These are phyloP conservation scores for Nomia melanderi DNA, from an alignment of 1,140 invertebrate genomes.

Conservation along the genomic window DNA sequence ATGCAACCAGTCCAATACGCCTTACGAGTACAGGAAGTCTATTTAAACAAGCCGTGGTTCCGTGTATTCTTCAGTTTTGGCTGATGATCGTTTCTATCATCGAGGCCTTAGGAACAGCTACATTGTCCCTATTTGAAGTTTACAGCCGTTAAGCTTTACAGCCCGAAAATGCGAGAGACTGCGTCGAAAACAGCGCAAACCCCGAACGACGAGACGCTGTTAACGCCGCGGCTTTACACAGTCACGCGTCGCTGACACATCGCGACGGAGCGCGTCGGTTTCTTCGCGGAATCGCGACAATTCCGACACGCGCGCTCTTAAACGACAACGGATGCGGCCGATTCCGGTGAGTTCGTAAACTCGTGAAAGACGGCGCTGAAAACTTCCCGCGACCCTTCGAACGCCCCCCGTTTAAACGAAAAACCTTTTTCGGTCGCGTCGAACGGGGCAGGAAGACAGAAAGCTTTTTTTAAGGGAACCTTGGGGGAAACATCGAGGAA, in stretches of 20 bases:
- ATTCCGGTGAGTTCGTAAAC: constrained; percentile 40
- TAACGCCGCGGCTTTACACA: constrained; percentile 71
- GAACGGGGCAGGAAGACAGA: constrained; percentile 15
- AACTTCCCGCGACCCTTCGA: constrained; percentile 29
- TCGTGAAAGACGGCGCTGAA: constrained; percentile 45
- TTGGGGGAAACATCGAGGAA: constrained; percentile 9
- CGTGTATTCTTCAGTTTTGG: not conserved
- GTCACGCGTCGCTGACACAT: constrained; percentile 71
- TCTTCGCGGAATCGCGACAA: constrained; percentile 39
- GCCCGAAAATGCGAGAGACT: constrained; percentile 29
- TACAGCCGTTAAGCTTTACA: constrained; percentile 41
- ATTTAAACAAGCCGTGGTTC: too few relatives aligned
- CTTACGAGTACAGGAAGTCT: not conserved
- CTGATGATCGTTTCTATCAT: not conserved
- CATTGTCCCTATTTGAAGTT: constrained; percentile 39
- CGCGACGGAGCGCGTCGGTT: constrained; percentile 15
- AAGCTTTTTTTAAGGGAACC: constrained; percentile 22
- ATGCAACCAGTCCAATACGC: too few relatives aligned
- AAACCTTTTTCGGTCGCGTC: constrained; percentile 29
- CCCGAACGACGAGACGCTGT: constrained; percentile 57
- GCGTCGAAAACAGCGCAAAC: constrained; percentile 39
- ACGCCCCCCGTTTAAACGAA: constrained; percentile 23
- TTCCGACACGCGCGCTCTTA: constrained; percentile 12
- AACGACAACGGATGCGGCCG: constrained; percentile 37
- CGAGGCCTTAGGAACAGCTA: not conserved